Conservation (phyloP, 2,888 invertebrate genomes). For the Chydorus sphaericus region DNA sequence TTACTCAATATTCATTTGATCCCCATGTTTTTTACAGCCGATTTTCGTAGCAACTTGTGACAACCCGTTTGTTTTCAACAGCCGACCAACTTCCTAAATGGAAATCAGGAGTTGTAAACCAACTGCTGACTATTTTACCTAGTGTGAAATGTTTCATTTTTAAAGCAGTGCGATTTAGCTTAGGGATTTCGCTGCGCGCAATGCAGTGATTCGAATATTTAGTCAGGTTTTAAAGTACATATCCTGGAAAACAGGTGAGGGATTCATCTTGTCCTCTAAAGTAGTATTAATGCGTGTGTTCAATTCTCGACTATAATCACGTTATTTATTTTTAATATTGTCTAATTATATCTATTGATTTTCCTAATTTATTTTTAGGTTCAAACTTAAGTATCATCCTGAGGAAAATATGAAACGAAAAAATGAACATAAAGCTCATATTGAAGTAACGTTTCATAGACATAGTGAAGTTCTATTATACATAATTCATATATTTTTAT, state of each 20-base stretch:
- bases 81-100: not conserved
- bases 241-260: slow-evolving; percentile 6
- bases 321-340: slow-evolving; percentile 14
- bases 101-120: not conserved
- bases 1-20: too few species aligned
- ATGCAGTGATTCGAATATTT: slow-evolving; percentile 22
- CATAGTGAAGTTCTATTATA: not conserved
- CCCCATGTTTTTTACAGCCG: slow-evolving; percentile 7
- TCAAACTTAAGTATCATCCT: slow-evolving; percentile 97
- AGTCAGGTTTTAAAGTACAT: not conserved
- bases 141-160: not conserved
- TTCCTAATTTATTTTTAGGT: slow-evolving; percentile 47
- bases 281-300: not conserved
- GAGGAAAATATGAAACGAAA: slow-evolving; percentile 82
- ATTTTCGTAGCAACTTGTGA: not conserved
- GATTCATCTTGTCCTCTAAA: slow-evolving; percentile 2
- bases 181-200: slow-evolving; percentile 23
- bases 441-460: slow-evolving; percentile 45
- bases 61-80: slow-evolving; percentile 2
- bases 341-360: slow-evolving; percentile 21
- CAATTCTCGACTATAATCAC: not conserved
- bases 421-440: slow-evolving; percentile 64
- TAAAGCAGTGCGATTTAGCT: not conserved
- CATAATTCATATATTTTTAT: not conserved
- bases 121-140: not conserved